Evolutionary conservation across 2,797 vertebrate genomes (phyloP), one percentile per base, ranked within the genome.

Genomic region (Anolis apletophallus): DNA sequence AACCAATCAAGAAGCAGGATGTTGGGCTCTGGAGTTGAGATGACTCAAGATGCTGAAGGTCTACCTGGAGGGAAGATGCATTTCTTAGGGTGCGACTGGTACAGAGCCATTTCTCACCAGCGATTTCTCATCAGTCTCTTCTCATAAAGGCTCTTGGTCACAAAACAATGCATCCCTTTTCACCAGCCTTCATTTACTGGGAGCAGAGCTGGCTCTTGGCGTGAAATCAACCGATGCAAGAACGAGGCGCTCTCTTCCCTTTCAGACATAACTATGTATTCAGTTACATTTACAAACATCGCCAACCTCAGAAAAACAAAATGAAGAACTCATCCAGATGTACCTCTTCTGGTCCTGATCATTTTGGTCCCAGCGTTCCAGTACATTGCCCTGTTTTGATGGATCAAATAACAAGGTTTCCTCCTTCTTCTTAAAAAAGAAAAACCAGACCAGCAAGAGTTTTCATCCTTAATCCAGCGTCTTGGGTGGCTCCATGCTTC

Each of bases 21-120:
- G 16, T 57, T 34, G 12, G 3, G 13, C 8, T 34, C 54, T 29
- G 21, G 64, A 52, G 23, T 7, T 34, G 23, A 78, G 80, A 77
- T 50, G 36, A 21, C 11, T 75, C 36, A 54, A 46, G 14, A 7
- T 80, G 36, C 64, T 61, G 74, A 77, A 68, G n/a, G 46, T 40
- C 36, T 59, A 46, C 4, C 40, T 4, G 21, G 52, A 23, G 36
- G 12, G 29, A 19, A 73, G 71, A 29, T 9, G n/a, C 26, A 34
- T 36, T 61, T 23, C 3, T 9, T 71, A 1, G 8, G 61, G 21
- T 10, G 16, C 19, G 2, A 29, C 9, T 5, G n/a, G 34, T 3
- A 36, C 13, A 5, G 23, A 36, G 29, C 0, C 0, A 0, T 4
- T 69, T 76, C 40, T 69, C 46, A 19, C 0, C 0, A 0, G 11